phyloP scores from a whole-genome alignment of 2,797 vertebrate genomes.

The Protosalanx chinensis region DNA sequence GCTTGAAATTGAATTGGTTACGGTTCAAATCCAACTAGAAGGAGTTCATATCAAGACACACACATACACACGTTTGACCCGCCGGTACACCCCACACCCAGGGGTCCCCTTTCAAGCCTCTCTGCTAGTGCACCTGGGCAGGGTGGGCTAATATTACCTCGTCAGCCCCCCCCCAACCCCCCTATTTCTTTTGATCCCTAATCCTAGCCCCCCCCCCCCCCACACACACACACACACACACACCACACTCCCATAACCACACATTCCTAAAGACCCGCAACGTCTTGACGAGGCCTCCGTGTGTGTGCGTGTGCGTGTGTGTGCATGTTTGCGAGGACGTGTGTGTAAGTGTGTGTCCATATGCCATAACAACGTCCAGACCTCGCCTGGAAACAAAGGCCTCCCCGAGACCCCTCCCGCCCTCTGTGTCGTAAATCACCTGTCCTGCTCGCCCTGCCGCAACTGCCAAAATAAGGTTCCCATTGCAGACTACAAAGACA shows the following conservation, averaged over 20 bases:
- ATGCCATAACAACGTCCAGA: constrained; percentile 60
- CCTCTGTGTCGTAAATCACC: constrained; percentile 61
- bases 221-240: constrained; percentile 19
- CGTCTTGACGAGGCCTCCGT: not conserved
- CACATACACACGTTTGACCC: constrained; percentile 14
- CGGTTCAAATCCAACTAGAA: constrained; percentile 76
- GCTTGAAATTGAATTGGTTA: constrained; percentile 68
- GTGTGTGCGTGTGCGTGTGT: constrained; percentile 4
- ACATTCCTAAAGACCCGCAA: constrained; percentile 33
- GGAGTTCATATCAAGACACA: constrained; percentile 58
- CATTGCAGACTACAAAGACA: constrained; percentile 55
- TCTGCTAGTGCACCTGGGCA: constrained; percentile 67
- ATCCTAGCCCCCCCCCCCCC: constrained; percentile 54
- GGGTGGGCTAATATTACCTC: constrained; percentile 60
- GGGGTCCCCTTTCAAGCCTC: constrained; percentile 52
- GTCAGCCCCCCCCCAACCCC: constrained; percentile 37
- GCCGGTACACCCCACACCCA: constrained; percentile 50
- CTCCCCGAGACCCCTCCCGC: constrained; percentile 26
- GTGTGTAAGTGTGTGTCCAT: constrained; percentile 41
- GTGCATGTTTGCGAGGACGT: constrained; percentile 17
- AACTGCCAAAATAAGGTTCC: constrained; percentile 61
- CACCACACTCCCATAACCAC: constrained; percentile 24
- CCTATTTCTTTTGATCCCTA: constrained; percentile 70
- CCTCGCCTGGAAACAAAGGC: constrained; percentile 35
- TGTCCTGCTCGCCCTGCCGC: constrained; percentile 44